These are phyloP conservation scores for Thysanoteuthis rhombus DNA, from an alignment of 2,888 invertebrate genomes.

Conservation along the genomic window DNA sequence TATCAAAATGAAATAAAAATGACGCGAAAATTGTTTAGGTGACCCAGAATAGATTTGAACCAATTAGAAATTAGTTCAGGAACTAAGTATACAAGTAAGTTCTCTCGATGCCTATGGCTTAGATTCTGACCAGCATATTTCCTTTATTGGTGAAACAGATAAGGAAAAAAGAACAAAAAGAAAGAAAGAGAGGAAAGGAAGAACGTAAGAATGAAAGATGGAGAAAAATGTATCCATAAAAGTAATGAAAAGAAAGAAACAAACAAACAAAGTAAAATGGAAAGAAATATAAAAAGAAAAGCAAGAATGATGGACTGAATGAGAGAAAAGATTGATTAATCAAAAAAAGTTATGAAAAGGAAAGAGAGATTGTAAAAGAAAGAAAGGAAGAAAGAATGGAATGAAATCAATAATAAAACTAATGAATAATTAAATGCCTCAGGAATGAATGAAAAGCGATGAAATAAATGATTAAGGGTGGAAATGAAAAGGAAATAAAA, in stretches of 20 bases:
- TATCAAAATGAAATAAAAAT: background rate
- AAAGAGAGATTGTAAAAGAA: background rate
- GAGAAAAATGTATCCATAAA: background rate
- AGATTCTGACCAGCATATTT: background rate
- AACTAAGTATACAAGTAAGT: background rate
- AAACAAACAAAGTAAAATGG: background rate
- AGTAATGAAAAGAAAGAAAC: background rate
- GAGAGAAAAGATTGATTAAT: too few species aligned
- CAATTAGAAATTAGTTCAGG: background rate
- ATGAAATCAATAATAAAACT: too few species aligned
- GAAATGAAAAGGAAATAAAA: background rate
- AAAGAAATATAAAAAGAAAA: background rate
- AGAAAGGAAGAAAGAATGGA: background rate
- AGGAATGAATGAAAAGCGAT: too few species aligned
- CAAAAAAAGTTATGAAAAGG: background rate
- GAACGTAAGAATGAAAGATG: background rate
- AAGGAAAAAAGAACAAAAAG: background rate
- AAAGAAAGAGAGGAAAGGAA: background rate
- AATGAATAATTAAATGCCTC: too few species aligned
- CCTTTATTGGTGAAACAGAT: background rate
- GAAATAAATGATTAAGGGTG: background rate
- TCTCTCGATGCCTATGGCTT: background rate
- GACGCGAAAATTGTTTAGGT: background rate
- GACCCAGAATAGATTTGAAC: background rate
- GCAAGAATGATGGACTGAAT: background rate